Evolutionary conservation across 2,888 invertebrate genomes (phyloP), one percentile per base, ranked within the genome.

Genomic region (Lasioglossum figueresi): DNA sequence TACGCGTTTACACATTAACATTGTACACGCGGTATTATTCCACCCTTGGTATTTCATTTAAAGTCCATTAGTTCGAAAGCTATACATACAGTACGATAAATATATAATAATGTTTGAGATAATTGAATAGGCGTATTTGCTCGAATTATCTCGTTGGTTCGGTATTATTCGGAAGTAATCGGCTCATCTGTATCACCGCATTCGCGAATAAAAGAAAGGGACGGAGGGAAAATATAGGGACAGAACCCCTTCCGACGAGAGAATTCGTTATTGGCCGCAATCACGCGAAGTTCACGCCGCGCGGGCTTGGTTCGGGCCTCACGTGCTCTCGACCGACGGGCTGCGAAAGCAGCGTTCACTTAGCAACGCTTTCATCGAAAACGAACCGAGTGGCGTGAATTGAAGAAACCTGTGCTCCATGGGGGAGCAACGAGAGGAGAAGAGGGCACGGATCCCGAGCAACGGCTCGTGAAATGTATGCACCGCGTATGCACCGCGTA

Each of bases 311-410:
- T 56, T 70, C 37, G 79, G 34, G 63, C 27, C 31, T 27, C 40
- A 27, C 70, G 77, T 45, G 14, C 19, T 71, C 48, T 31, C 63
- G 31, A 23, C 31, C n/a, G 19, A n/a, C n/a, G 34, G 72, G 76
- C 74, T 82, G 12, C 14, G 84, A 83, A 88, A 88, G 81, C 45
- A 37, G 27, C 48, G 79, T 84, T 82, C 88, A 52, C 74, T 83
- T 83, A 89, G 85, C 82, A 68, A 72, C 63, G 86, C 83, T 89
- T 85, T 86, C 89, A 89, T 88, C 79, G 82, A 80, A 76, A 79
- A 76, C 56, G 74, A 79, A 43, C 82, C 75, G 78, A 74, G 72
- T 40, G 63, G 70, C 56, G 56, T 40, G 79, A 80, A 68, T 77
- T 45, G 70, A 80, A 74, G 74, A 80, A 79, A 76, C 71, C 6